phyloP scores from a whole-genome alignment of 2,888 invertebrate species.

The Cryptosula pallasiana region DNA sequence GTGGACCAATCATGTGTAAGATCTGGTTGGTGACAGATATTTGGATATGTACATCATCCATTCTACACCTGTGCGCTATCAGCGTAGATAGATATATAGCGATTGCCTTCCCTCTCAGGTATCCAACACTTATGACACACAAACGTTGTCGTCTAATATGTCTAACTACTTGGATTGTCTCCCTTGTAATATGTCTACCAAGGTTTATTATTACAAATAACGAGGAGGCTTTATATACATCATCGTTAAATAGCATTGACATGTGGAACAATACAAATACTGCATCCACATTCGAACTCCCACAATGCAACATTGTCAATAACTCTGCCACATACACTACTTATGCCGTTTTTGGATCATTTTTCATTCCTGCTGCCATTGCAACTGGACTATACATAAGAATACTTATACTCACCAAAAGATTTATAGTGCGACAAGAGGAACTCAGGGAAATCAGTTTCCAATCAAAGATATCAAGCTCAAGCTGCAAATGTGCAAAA shows the following conservation, averaged over 20 bases:
- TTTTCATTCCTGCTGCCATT: conserved; percentile 94
- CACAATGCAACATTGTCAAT: conserved; percentile 35
- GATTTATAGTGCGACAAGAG: conserved; percentile 47
- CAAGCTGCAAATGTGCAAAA: no score
- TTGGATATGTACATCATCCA: conserved; percentile 97
- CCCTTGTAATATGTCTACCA: conserved; percentile 93
- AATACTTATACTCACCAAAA: conserved; percentile 81
- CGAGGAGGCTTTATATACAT: conserved; percentile 59
- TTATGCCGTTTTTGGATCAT: conserved; percentile 94
- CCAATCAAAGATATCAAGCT: no score
- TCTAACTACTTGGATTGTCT: conserved; percentile 87
- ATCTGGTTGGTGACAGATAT: conserved; percentile 96
- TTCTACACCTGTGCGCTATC: conserved; percentile 91
- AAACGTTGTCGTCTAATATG: conserved; percentile 79
- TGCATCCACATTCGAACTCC: neutral
- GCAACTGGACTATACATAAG: conserved; percentile 98
- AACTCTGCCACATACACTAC: conserved; percentile 87
- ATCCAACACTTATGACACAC: conserved; percentile 79
- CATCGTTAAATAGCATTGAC: neutral
- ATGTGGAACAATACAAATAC: neutral
- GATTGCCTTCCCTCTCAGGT: conserved; percentile 90
- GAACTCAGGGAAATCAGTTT: conserved; percentile 41
- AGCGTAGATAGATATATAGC: conserved; percentile 86
- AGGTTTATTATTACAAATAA: conserved; percentile 70
- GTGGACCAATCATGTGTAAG: conserved; percentile 91